Conservation (phyloP, 2,797 vertebrate genomes). For the Lophius americanus region DNA sequence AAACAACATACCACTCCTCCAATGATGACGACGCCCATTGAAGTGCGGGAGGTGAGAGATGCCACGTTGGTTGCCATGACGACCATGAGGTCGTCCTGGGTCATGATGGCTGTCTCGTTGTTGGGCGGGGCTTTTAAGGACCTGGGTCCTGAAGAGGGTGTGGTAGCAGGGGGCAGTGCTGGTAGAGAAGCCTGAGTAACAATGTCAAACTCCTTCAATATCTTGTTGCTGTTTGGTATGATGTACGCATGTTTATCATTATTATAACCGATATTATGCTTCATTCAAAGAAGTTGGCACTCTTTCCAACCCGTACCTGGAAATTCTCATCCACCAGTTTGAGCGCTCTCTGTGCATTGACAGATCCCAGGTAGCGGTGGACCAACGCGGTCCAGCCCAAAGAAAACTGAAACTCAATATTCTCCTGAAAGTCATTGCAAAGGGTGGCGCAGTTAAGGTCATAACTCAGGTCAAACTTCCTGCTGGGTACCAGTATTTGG, state of each 20-base stretch:
- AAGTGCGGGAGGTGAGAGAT: slow-evolving; percentile 92
- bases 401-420: slow-evolving; percentile 94
- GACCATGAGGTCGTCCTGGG: slow-evolving; percentile 91
- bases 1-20: slow-evolving; percentile 91
- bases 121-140: slow-evolving; percentile 69
- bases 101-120: slow-evolving; percentile 70
- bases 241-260: not conserved
- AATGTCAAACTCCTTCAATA: not conserved
- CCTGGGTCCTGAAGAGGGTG: slow-evolving; percentile 82
- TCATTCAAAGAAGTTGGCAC: not conserved
- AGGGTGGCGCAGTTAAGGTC: slow-evolving; percentile 93
- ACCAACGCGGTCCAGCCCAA: slow-evolving; percentile 91
- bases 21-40: slow-evolving; percentile 89
- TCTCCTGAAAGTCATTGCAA: slow-evolving; percentile 96
- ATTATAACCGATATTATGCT: not conserved
- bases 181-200: slow-evolving; percentile 71
- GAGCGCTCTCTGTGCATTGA: slow-evolving; percentile 88
- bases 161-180: slow-evolving; percentile 81
- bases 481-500: slow-evolving; percentile 87
- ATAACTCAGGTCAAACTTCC: slow-evolving; percentile 96
- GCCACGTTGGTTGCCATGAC: slow-evolving; percentile 88
- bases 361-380: slow-evolving; percentile 91
- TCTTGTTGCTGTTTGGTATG: not conserved
- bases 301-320: slow-evolving; percentile 74
- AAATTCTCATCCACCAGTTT: slow-evolving; percentile 87